Evolutionary conservation across 1,140 invertebrate genomes (phyloP).

Genomic region (Drosophila rufa): DNA sequence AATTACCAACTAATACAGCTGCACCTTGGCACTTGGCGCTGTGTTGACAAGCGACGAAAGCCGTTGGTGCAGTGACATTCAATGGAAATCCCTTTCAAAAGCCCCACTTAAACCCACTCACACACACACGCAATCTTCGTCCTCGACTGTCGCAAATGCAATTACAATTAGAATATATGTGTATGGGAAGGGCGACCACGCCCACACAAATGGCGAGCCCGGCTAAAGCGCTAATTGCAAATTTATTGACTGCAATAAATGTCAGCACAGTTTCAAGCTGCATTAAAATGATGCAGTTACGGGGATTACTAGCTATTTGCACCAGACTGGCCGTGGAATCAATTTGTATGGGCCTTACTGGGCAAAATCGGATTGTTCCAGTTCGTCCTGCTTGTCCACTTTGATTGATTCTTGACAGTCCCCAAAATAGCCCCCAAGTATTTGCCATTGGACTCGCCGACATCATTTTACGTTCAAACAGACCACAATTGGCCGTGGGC

Average conservation of each 20-base stretch:
- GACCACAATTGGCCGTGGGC: too few relatives aligned
- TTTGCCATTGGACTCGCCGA: neutral
- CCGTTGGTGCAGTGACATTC: slow-evolving; percentile 55
- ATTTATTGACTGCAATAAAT: slow-evolving; percentile 81
- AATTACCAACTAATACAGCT: slow-evolving; percentile 41
- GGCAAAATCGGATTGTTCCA: neutral
- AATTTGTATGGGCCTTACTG: slow-evolving; percentile 24
- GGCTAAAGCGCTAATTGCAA: slow-evolving; percentile 64
- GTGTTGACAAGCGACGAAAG: slow-evolving; percentile 58
- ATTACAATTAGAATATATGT: slow-evolving; percentile 74
- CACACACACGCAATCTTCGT: slow-evolving; percentile 4
- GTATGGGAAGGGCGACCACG: slow-evolving; percentile 26
- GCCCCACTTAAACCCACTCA: slow-evolving; percentile 27
- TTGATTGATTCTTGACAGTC: slow-evolving; percentile 27
- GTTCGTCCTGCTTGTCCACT: neutral
- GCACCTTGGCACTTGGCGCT: slow-evolving; percentile 47
- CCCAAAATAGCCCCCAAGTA: neutral
- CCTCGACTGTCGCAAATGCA: slow-evolving; percentile 52
- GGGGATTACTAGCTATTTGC: slow-evolving; percentile 40
- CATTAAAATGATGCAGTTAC: slow-evolving; percentile 62
- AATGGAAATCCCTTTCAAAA: slow-evolving; percentile 51
- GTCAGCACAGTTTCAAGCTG: slow-evolving; percentile 62
- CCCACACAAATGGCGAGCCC: slow-evolving; percentile 35
- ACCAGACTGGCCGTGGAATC: slow-evolving; percentile 23
- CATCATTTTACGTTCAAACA: neutral